A percentile compares a stretch with the other conserved stretches of the same genome.
Conservation (phyloP, 2,797 vertebrate species). For the Fratercula arctica region DNA sequence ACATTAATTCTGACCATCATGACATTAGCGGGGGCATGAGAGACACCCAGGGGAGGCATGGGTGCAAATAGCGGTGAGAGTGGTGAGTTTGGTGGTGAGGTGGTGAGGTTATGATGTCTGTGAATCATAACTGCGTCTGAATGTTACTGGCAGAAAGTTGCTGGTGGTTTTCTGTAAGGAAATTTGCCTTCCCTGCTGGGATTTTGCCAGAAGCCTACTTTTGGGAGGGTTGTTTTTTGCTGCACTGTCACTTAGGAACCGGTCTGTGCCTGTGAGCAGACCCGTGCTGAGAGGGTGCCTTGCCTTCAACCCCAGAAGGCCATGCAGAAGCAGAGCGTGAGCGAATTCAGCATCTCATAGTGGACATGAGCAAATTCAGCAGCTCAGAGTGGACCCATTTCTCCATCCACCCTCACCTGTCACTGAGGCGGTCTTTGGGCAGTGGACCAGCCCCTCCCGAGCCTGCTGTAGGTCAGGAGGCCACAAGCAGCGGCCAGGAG, state of each 20-base stretch:
- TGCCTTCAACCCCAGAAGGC: neutral
- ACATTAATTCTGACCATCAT: neutral
- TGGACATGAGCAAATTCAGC: neutral
- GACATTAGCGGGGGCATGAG: neutral
- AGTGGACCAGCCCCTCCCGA: neutral
- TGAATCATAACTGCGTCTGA: neutral
- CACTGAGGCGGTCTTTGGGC: neutral
- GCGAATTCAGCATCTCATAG: neutral
- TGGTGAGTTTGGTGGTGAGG: neutral
- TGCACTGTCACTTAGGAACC: neutral
- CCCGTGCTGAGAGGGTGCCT: neutral
- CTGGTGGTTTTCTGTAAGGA: neutral
- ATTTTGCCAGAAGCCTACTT: neutral
- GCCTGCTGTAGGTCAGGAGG: neutral
- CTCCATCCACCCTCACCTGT: neutral
- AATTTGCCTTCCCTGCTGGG: neutral
- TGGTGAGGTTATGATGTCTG: no score
- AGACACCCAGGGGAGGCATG: neutral
- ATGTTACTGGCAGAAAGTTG: neutral
- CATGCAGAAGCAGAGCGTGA: neutral
- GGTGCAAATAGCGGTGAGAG: neutral
- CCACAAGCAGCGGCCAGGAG: rapidly evolving
- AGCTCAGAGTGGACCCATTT: neutral
- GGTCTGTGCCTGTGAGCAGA: neutral
- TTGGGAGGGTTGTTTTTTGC: neutral